Base-by-base conservation (phyloP, 2,888 invertebrate genomes). In the Aspidiotus destructor region DNA sequence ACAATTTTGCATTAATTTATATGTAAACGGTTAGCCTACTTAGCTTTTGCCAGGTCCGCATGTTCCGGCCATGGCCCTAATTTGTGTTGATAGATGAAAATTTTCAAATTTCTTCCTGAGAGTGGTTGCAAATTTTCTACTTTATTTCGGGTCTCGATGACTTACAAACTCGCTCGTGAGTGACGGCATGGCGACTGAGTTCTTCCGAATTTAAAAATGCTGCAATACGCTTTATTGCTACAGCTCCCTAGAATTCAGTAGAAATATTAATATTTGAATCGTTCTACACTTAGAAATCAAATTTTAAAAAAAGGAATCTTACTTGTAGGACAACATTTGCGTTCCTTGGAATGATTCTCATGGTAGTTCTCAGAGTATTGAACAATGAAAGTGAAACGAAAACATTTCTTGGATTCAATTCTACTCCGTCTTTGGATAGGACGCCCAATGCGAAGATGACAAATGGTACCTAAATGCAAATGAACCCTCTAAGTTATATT, bases 381-480 rank as follows among this genome's bases (percentile, higher is more conserved):
- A 98, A 95, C 79, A 97, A 86, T 78, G 96, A 92, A 76, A 98
- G 84, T 75, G 96, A 91, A 75, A 96, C 95, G 82, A 98, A 98
- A 76, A 96, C 96, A 79, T 86, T 92, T 79, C 86, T 83, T 76
- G 94, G 87, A 80, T 92, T 88, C 79, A 96, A 84, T 73, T 87
- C 84, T 80, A 94, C 86, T 70, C 84, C 85, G 76, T 88, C 86
- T 79, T 89, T 89, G 76, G 88, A 83, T 80, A 93, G 81, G 74
- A 95, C 89, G 82, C 85, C 92, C 76, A 90, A 90, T 75, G 88
- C 91, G 81, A 93, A 92, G 78, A 91, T 87, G 76, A 89, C 89
- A 81, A 92, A 83, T 16, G 77, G 75, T 6, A 82, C 82, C 77
- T 77, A 5, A 28, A 28, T 28, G 28, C 28, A 28, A 28, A 28